These are phyloP conservation scores for Solenopsis fugax DNA, from an alignment of 1,140 invertebrate species.

Conservation along the genomic window DNA sequence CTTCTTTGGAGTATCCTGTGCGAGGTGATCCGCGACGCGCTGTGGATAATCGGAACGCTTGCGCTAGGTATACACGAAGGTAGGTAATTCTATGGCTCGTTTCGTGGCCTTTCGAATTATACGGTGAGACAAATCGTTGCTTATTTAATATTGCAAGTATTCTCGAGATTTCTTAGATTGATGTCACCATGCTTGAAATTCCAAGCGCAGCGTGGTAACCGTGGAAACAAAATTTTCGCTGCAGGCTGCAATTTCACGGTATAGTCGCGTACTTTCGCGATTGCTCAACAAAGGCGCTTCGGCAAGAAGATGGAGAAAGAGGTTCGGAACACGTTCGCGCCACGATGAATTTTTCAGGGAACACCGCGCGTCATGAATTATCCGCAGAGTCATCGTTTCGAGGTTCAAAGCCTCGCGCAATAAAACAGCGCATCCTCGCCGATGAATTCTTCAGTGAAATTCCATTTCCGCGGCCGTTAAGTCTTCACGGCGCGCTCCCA, in stretches of 20 bases:
- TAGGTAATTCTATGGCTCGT: background rate
- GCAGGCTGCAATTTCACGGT: conserved; percentile 11
- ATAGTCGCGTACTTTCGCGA: conserved; percentile 23
- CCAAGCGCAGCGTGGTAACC: background rate
- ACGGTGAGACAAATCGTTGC: background rate
- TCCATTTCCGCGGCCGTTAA: conserved; percentile 70
- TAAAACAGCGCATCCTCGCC: conserved; percentile 64
- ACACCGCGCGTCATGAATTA: conserved; percentile 60
- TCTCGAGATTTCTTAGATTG: background rate
- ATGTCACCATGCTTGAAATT: background rate
- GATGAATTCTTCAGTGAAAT: conserved; percentile 74
- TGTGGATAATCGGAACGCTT: conserved; percentile 16
- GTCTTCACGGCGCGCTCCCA: conserved; percentile 57
- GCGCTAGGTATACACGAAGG: background rate
- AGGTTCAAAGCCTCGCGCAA: conserved; percentile 56
- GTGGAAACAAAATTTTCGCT: background rate
- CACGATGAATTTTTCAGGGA: conserved; percentile 56
- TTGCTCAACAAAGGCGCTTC: conserved; percentile 20
- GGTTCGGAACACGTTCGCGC: conserved; percentile 51
- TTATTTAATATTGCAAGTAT: background rate
- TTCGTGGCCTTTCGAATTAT: background rate
- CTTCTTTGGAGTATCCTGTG: conserved; percentile 67
- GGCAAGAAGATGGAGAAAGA: conserved; percentile 29
- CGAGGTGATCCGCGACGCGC: conserved; percentile 72
- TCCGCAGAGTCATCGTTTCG: conserved; percentile 51